Conservation (phyloP, 2,888 invertebrate genomes). For the Morpho helenor region DNA sequence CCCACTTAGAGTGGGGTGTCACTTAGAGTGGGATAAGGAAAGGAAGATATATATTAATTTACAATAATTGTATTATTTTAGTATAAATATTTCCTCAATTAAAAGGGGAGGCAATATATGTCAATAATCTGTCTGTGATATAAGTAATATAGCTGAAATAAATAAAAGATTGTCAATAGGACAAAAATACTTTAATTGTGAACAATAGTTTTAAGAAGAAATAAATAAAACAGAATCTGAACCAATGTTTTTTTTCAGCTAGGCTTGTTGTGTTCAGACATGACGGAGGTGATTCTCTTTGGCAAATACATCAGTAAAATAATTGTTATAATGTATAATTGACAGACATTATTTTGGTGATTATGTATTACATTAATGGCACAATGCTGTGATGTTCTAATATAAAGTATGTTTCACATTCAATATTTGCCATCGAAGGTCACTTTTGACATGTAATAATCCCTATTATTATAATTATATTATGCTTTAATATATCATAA, state of each 20-base stretch:
- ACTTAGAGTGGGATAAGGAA: no score
- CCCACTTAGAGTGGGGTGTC: no score
- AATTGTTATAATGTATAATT: no score
- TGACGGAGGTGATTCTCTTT: constrained; percentile 68
- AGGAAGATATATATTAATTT: no score
- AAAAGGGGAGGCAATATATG: no score
- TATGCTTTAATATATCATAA: background rate
- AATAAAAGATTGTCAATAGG: constrained; percentile 7
- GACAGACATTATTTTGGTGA: no score
- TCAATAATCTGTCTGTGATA: constrained; percentile 36
- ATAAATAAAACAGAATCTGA: constrained; percentile 49
- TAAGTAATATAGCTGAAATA: constrained; percentile 14
- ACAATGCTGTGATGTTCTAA: background rate
- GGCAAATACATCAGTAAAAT: constrained; percentile 27
- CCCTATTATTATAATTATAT: constrained; percentile 33
- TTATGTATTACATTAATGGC: no score
- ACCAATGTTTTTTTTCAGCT: constrained; percentile 66
- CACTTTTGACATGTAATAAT: constrained; percentile 69
- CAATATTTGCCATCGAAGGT: constrained; percentile 47
- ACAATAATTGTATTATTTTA: no score
- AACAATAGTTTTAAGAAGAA: constrained; percentile 44
- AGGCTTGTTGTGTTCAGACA: constrained; percentile 75
- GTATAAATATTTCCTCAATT: no score
- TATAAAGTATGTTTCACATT: background rate
- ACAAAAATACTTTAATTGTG: constrained; percentile 19